phyloP scores from a whole-genome alignment of 2,888 invertebrate genomes.

The Caenorhabditis parvicauda region DNA sequence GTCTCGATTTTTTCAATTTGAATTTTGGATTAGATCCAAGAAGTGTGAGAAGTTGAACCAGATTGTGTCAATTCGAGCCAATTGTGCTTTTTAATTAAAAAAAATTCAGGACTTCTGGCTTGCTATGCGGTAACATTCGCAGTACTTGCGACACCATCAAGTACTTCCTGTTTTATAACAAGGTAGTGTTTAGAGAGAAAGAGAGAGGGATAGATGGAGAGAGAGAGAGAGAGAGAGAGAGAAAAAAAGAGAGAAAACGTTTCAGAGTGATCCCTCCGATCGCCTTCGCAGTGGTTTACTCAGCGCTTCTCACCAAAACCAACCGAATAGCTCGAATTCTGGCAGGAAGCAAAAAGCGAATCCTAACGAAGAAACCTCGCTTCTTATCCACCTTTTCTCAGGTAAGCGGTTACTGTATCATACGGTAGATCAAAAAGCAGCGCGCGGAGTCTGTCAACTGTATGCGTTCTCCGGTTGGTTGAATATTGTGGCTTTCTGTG shows the following conservation, averaged over 20 bases:
- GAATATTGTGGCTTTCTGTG: background rate
- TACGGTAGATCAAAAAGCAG: background rate
- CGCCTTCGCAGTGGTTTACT: constrained; percentile 94
- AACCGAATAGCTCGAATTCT: constrained; percentile 93
- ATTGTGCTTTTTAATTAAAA: no score
- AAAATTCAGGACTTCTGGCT: constrained; percentile 73
- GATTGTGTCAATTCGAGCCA: no score
- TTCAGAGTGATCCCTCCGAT: constrained; percentile 66
- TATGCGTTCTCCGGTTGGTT: background rate
- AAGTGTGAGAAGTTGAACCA: no score
- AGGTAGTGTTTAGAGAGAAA: constrained; percentile 71
- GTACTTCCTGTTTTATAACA: constrained; percentile 73
- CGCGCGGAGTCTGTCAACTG: background rate
- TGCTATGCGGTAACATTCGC: constrained; percentile 90
- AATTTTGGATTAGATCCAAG: no score
- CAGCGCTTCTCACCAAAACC: constrained; percentile 92
- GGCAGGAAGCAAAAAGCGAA: constrained; percentile 91
- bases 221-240: no score
- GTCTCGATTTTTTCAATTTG: no score
- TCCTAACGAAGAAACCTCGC: constrained; percentile 81
- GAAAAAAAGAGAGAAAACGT: no score
- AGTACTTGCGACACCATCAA: constrained; percentile 76
- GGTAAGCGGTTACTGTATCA: constrained; percentile 34
- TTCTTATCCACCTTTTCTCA: constrained; percentile 90
- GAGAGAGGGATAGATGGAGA: no score